Percentiles rank a stretch among this genome's conserved stretches.
Conservation (phyloP, 64 coral and sea anemone genomes). For the Porites lutea region DNA sequence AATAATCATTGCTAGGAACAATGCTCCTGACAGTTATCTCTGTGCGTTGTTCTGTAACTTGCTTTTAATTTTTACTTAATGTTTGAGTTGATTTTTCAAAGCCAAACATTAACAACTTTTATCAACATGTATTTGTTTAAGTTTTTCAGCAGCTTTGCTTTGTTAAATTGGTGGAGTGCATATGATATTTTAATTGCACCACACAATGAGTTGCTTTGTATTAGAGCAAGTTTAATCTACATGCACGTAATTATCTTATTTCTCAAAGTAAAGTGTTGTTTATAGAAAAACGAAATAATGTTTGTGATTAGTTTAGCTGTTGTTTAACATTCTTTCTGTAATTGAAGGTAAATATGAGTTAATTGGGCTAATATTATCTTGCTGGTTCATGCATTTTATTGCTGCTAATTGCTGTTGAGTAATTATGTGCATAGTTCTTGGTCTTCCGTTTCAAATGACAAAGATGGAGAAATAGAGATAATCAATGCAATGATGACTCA, state of each 20-base stretch:
- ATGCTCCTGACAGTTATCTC: background rate
- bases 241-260: background rate
- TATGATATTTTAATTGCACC: background rate
- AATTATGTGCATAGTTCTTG: too few species aligned
- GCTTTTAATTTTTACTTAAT: background rate
- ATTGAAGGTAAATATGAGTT: too few species aligned
- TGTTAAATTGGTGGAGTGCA: background rate
- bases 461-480: too few species aligned
- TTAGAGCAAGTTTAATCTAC: background rate
- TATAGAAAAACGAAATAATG: background rate
- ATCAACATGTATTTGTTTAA: background rate
- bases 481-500: too few species aligned
- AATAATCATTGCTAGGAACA: background rate
- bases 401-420: too few species aligned
- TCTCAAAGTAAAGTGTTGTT: conserved; percentile 19
- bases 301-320: background rate
- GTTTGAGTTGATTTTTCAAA: background rate
- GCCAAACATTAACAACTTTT: background rate
- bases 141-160: background rate
- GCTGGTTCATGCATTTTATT: too few species aligned
- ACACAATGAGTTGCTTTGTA: conserved; percentile 18
- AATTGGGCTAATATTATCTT: too few species aligned
- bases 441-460: too few species aligned
- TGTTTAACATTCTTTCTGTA: too few species aligned
- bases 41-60: background rate